Evolutionary conservation across 2,797 vertebrate genomes (phyloP).

Genomic region (Enteromius trimaculatus): DNA sequence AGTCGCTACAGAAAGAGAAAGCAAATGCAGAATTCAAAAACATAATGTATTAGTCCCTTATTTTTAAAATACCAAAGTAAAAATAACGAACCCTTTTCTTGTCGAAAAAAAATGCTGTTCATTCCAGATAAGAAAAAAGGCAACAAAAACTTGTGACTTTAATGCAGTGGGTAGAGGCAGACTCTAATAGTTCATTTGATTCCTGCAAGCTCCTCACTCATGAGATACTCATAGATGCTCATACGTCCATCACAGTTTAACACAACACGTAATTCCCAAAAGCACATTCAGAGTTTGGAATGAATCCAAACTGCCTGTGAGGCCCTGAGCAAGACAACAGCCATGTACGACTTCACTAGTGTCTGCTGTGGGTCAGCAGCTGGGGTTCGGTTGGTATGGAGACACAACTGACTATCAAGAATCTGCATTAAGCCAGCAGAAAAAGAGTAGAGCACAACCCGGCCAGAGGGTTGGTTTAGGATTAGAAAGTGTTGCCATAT

Average conservation of each 20-base stretch:
- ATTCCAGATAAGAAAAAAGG: background rate
- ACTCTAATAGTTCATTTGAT: background rate
- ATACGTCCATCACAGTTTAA: slow-evolving; percentile 9
- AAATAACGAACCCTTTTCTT: background rate
- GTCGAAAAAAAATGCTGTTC: background rate
- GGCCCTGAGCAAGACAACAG: slow-evolving; percentile 20
- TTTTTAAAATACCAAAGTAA: background rate
- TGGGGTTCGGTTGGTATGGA: slow-evolving; percentile 38
- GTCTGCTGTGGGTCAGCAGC: slow-evolving; percentile 12
- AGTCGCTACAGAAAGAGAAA: background rate
- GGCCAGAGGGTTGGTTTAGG: background rate
- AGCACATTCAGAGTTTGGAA: slow-evolving; percentile 5
- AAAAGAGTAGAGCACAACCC: background rate
- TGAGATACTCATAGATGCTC: background rate
- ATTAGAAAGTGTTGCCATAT: background rate
- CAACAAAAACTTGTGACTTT: background rate
- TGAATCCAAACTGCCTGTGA: slow-evolving; percentile 3
- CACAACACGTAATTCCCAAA: background rate
- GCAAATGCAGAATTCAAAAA: background rate
- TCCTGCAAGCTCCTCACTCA: background rate
- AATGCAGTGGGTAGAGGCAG: background rate
- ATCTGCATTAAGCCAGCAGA: background rate
- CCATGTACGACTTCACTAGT: background rate
- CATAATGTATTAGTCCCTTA: background rate
- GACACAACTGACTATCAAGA: slow-evolving; percentile 27